These are phyloP conservation scores for Pteronotus mesoamericanus DNA, from an alignment of 2,797 vertebrate genomes.

Conservation along the genomic window DNA sequence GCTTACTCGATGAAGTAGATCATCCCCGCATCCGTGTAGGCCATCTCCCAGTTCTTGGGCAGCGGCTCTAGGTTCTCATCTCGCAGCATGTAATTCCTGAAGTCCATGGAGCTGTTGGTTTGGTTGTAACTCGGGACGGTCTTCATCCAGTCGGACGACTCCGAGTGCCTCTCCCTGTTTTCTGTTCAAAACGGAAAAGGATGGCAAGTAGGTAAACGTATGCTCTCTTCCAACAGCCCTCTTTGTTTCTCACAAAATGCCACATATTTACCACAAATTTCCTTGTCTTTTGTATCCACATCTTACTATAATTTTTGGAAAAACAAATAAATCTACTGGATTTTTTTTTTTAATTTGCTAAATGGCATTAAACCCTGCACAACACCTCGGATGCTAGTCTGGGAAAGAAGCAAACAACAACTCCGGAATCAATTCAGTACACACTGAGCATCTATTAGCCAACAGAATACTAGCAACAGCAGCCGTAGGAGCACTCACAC, in stretches of 20 bases:
- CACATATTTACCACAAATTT: slow-evolving; percentile 21
- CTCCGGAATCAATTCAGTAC: not conserved
- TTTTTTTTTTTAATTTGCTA: slow-evolving; percentile 63
- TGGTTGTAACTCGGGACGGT: slow-evolving; percentile 96
- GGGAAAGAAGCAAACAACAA: slow-evolving; percentile 35
- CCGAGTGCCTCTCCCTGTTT: slow-evolving; percentile 85
- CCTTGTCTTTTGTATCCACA: slow-evolving; percentile 44
- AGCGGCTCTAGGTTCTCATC: slow-evolving; percentile 94
- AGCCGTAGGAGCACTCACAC: not conserved
- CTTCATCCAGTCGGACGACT: slow-evolving; percentile 92
- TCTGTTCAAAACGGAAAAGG: slow-evolving; percentile 78
- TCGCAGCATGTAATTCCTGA: slow-evolving; percentile 89
- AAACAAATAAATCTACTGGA: slow-evolving; percentile 62
- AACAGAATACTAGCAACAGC: not conserved
- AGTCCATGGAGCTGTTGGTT: slow-evolving; percentile 92
- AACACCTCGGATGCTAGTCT: not conserved
- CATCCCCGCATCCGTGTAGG: slow-evolving; percentile 98
- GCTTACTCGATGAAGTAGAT: slow-evolving; percentile 99
- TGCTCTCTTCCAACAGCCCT: slow-evolving; percentile 57
- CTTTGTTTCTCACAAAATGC: slow-evolving; percentile 59
- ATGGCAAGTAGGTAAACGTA: not conserved
- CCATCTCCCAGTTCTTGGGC: slow-evolving; percentile 98
- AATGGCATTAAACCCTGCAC: slow-evolving; percentile 52
- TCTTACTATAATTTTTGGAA: slow-evolving; percentile 55
- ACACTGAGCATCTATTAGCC: too few species aligned